Conservation (phyloP, 30 jellyfish, hydroid and myxozoan genomes). For the Aurelia aurita region DNA sequence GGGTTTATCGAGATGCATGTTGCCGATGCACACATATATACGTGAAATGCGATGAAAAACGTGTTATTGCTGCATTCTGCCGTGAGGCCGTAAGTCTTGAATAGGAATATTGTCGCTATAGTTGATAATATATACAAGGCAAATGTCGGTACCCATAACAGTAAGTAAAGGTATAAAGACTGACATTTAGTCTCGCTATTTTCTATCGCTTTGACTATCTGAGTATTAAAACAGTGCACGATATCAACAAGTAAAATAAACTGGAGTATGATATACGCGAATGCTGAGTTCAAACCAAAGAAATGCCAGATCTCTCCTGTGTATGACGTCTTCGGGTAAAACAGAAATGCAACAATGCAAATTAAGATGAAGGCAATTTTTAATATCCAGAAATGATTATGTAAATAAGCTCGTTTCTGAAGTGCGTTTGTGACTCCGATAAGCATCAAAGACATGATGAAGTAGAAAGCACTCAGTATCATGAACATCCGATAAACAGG, state of each 20-base stretch:
- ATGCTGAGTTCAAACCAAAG: conserved; percentile 94
- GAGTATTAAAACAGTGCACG: conserved; percentile 66
- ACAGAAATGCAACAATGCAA: conserved; percentile 14
- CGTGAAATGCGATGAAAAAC: conserved; percentile 87
- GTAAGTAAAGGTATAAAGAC: conserved; percentile 46
- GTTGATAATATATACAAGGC: conserved; percentile 54
- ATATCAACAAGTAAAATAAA: conserved; percentile 77
- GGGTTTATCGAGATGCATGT: conserved; percentile 92
- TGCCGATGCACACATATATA: conserved; percentile 95
- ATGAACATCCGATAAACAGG: conserved; percentile 91
- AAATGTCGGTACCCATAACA: conserved; percentile 89
- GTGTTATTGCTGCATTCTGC: conserved; percentile 84
- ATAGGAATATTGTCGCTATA: conserved; percentile 49
- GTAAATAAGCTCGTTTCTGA: conserved; percentile 65
- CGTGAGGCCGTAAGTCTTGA: conserved; percentile 74
- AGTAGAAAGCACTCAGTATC: conserved; percentile 44
- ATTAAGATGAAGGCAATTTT: conserved; percentile 1
- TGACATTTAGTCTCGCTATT: conserved; percentile 19
- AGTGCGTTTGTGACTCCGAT: conserved; percentile 60
- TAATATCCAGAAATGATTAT: conserved; percentile 81
- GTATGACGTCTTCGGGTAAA: conserved; percentile 81
- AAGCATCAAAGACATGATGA: conserved; percentile 51
- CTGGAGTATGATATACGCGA: conserved; percentile 79
- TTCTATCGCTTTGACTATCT: conserved; percentile 69
- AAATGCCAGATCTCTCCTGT: conserved; percentile 98